Percentiles rank a stretch among this genome's conserved stretches.
phyloP scores from a whole-genome alignment of 1,140 invertebrate genomes.

The Spodoptera frugiperda region DNA sequence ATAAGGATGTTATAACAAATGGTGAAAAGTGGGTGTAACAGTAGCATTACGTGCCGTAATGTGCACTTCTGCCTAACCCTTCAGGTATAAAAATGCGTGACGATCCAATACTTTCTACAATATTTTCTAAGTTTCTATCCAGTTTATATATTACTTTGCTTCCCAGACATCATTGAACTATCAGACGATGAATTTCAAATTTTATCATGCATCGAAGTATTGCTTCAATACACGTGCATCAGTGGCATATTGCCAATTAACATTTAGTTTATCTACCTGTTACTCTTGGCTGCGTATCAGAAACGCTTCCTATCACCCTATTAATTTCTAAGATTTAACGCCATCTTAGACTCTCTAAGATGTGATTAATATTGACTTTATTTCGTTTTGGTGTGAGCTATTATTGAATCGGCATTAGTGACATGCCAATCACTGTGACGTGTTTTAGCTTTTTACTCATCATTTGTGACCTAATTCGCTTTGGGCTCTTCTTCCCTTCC shows the following conservation, averaged over 20 bases:
- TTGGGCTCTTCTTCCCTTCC: background rate
- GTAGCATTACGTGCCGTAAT: too few relatives aligned
- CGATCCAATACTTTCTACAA: too few relatives aligned
- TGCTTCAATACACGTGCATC: conserved; percentile 53
- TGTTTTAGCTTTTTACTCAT: background rate
- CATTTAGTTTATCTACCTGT: conserved; percentile 65
- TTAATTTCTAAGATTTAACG: conserved; percentile 63
- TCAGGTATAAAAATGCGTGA: too few relatives aligned
- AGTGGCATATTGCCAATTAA: conserved; percentile 66
- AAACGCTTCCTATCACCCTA: conserved; percentile 59
- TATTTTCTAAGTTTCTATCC: too few relatives aligned
- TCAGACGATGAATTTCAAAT: conserved; percentile 34
- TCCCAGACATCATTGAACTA: background rate
- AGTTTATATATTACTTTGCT: background rate
- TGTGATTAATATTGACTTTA: conserved; percentile 47
- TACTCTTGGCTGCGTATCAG: conserved; percentile 69
- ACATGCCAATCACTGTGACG: background rate
- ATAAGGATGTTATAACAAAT: too few relatives aligned
- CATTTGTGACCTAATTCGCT: background rate
- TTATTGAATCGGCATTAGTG: conserved; percentile 20
- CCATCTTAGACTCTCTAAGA: conserved; percentile 47
- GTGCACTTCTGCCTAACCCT: too few relatives aligned
- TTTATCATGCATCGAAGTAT: conserved; percentile 51
- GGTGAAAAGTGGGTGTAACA: too few relatives aligned
- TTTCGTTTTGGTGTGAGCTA: conserved; percentile 18